Evolutionary conservation across 2,797 vertebrate genomes (phyloP).

Genomic region (Morus bassanus): DNA sequence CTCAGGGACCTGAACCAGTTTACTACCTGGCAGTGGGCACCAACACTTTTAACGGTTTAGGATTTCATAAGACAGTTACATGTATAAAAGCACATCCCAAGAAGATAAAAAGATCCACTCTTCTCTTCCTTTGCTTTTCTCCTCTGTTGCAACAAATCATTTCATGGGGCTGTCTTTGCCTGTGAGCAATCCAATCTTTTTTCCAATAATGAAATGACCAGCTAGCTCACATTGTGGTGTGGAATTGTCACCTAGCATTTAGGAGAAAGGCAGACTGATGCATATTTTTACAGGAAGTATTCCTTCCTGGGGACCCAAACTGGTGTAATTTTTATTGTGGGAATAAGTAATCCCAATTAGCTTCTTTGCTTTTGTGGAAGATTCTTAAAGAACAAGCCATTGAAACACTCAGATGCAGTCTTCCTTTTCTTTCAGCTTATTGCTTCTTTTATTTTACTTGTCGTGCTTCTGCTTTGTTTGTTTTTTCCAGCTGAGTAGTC

Average conservation of each 20-base stretch:
- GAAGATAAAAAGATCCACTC: background rate
- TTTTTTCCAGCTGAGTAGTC: background rate
- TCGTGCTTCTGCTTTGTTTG: background rate
- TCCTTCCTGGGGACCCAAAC: background rate
- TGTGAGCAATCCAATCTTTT: background rate
- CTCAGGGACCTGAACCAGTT: background rate
- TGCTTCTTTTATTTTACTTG: background rate
- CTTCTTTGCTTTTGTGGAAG: background rate
- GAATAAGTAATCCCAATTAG: background rate
- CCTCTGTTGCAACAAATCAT: background rate
- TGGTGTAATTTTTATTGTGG: background rate
- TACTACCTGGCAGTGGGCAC: background rate
- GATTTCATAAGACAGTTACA: background rate
- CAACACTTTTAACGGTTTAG: background rate
- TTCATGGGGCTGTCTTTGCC: background rate
- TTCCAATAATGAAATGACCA: background rate
- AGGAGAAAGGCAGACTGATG: background rate
- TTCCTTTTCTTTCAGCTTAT: background rate
- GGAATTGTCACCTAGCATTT: background rate
- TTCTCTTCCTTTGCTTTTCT: background rate
- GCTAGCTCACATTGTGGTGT: background rate
- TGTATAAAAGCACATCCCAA: background rate
- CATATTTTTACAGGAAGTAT: background rate
- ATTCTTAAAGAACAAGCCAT: background rate
- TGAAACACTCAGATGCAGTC: background rate